A percentile compares a stretch with the other conserved stretches of the same genome.
Conservation (phyloP, 2,113 vertebrate genomes). For the Chinchilla lanigera region DNA sequence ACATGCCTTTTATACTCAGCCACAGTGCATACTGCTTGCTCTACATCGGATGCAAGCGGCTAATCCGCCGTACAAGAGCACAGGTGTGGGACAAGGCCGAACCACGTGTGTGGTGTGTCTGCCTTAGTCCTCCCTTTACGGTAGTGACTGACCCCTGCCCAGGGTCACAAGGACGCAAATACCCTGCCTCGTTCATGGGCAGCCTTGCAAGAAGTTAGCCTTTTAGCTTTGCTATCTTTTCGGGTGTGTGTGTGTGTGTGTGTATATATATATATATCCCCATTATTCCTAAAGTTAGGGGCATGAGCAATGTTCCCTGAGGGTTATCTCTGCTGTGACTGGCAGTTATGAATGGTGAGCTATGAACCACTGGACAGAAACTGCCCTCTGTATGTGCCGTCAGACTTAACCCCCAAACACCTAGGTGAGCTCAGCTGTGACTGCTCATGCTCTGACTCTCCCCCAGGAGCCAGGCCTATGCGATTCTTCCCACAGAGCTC, state of each 20-base stretch:
- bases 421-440: constrained; percentile 9
- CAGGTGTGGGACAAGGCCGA: constrained; percentile 51
- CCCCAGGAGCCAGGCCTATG: not conserved
- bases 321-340: constrained; percentile 62
- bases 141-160: not conserved
- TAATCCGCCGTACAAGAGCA: constrained; percentile 41
- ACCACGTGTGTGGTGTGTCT: constrained; percentile 35
- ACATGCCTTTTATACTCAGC: constrained; percentile 76
- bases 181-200: constrained; percentile 20
- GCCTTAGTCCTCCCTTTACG: constrained; percentile 45
- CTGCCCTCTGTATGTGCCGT: constrained; percentile 19
- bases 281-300: constrained; percentile 41
- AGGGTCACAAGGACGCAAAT: not conserved
- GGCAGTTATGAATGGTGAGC: constrained; percentile 21
- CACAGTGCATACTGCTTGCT: constrained; percentile 46
- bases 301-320: constrained; percentile 43
- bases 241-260: too few species aligned
- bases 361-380: constrained; percentile 30
- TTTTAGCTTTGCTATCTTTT: not conserved
- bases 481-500: not conserved
- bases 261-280: not conserved
- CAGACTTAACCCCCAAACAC: constrained; percentile 55
- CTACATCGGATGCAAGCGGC: constrained; percentile 24
- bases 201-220: not conserved
- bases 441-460: constrained; percentile 27